These are phyloP conservation scores for Orientallactaga sibirica DNA, from an alignment of 2,797 vertebrate genomes.

Conservation along the genomic window DNA sequence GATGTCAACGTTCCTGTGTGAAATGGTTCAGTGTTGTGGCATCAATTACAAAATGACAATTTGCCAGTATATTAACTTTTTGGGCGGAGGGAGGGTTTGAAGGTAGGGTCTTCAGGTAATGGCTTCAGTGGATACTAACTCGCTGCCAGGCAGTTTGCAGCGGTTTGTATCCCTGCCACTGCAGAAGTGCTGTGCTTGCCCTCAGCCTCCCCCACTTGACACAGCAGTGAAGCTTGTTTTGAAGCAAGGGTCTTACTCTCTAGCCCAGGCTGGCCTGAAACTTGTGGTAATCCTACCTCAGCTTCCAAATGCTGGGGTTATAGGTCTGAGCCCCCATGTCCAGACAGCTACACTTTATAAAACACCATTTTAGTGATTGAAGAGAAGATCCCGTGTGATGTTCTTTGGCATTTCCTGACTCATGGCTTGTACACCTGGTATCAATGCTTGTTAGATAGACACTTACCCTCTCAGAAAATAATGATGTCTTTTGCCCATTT, in stretches of 20 bases:
- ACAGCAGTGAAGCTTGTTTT: no score
- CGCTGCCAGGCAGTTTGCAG: no score
- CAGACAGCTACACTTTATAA: neutral
- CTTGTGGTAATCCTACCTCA: neutral
- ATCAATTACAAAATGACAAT: neutral
- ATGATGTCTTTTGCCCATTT: slow-evolving; percentile 16
- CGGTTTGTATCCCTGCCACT: no score
- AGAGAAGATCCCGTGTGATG: slow-evolving; percentile 19
- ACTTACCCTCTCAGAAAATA: neutral
- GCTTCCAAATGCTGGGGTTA: no score
- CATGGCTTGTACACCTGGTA: neutral
- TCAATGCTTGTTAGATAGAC: neutral
- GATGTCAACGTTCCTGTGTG: neutral
- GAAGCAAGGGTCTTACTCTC: neutral
- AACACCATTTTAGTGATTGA: neutral
- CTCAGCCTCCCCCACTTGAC: no score
- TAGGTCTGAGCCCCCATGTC: neutral
- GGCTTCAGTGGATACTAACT: no score
- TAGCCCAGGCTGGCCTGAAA: neutral
- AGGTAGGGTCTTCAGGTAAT: no score
- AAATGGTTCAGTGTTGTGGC: neutral
- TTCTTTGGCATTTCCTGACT: neutral
- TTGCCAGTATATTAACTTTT: neutral
- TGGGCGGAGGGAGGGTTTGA: no score
- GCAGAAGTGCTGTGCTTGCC: no score